These are phyloP conservation scores for Neopipo cinnamomea DNA, from an alignment of 2,113 vertebrate genomes.

Conservation along the genomic window DNA sequence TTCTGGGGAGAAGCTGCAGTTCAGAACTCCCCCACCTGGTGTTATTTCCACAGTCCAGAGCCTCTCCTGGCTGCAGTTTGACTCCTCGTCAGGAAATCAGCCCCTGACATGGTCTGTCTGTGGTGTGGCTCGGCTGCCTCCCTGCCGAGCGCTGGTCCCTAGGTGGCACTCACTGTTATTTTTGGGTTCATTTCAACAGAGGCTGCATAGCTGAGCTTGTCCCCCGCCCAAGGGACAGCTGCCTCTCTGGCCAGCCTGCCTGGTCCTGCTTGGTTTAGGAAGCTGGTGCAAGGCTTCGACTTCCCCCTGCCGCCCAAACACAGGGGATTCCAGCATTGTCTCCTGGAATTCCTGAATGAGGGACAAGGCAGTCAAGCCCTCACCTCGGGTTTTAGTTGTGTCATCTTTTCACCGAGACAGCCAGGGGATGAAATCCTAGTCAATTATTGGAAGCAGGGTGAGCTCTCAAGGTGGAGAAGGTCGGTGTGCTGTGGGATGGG, in stretches of 20 bases:
- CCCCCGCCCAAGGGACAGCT: not conserved
- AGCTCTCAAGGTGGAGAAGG: fast-evolving
- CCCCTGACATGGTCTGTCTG: not conserved
- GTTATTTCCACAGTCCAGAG: not conserved
- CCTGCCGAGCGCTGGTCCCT: not conserved
- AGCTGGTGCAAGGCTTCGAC: not conserved
- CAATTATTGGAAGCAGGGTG: not conserved
- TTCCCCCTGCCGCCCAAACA: not conserved
- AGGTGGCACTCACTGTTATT: conserved; percentile 24
- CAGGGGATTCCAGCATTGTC: not conserved
- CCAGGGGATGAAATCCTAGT: not conserved
- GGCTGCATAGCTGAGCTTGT: not conserved
- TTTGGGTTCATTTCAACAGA: conserved; percentile 18
- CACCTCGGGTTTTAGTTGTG: not conserved
- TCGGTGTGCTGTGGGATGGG: no score
- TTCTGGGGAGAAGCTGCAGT: not conserved
- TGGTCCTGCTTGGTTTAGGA: not conserved
- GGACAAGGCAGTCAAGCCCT: not conserved
- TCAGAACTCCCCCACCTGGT: not conserved
- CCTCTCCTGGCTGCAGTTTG: not conserved
- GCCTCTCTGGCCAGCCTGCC: not conserved
- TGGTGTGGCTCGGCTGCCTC: not conserved
- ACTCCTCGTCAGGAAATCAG: not conserved
- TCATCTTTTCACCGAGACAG: not conserved
- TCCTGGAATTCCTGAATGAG: not conserved